Base-by-base conservation (phyloP, 2,797 vertebrate species). In the Graptemys geographica region DNA sequence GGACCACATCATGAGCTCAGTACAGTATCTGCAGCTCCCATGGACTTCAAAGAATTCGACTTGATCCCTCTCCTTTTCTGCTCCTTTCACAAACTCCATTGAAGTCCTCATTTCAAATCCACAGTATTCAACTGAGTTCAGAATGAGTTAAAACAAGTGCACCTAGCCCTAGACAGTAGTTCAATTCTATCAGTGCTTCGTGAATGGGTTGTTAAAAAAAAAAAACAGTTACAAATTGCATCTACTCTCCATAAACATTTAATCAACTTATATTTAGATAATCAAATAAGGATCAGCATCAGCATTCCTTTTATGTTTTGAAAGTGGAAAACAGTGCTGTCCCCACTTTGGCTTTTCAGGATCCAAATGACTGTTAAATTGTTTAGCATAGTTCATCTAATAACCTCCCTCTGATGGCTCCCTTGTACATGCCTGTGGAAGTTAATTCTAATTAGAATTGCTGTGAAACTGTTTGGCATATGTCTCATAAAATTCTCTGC, bases 391-490 rank as follows among this genome's bases (percentile, higher is more conserved):
- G 31, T 83, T 94, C 57, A 94, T 89, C 89, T 96, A 95, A 97
- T 94, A 91, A 88, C n/a, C 16, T 94, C 69, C 37, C 80, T 89
- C 86, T 94, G 89, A 93, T 86, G 80, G 15, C 11, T 96, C 76
- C 76, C 86, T 95, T 96, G 79, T 84, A 79, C 72, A 88, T 57
- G 81, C 25, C 33, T 94, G 84, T 89, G 80, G 87, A 97, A 94
- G 72, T 90, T 87, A 96, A 91, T 95, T 91, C 69, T 95, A 96
- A 96, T 97, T 97, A 96, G 78, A 95, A 83, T 83, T 89, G 59
- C 86, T 96, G 49, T 78, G 96, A 51, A 96, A 92, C 37, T 92
- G 16, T 89, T 95, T 86, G 96, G 88, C 90, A 93, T 87, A 92
- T 69, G 65, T 92, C 87, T 97, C 65, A 74, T 33, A 92, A 95